Evolutionary conservation across 2,888 invertebrate species (phyloP).

Genomic region (Carterocephalus palaemon): DNA sequence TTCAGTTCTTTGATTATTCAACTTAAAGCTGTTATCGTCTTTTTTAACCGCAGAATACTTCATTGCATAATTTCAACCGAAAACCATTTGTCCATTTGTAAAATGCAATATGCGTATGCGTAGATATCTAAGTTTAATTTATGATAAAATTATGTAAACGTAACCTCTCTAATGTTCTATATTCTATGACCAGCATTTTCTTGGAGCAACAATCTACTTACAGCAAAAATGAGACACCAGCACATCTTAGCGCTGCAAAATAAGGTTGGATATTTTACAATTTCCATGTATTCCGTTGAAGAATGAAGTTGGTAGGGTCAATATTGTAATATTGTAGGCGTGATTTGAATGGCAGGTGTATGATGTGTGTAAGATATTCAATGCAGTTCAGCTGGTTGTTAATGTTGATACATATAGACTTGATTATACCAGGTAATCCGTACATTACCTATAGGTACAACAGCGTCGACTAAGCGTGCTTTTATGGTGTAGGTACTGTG

Average conservation of each 20-base stretch:
- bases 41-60: no score
- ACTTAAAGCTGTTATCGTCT: no score
- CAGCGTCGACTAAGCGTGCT: no score
- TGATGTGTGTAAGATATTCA: constrained; percentile 35
- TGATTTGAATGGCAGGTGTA: constrained; percentile 68
- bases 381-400: constrained; percentile 42
- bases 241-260: constrained; percentile 9
- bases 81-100: no score
- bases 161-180: not conserved
- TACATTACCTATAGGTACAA: constrained; percentile 23
- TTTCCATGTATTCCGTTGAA: not conserved
- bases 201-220: constrained; percentile 7
- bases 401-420: constrained; percentile 46
- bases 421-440: constrained; percentile 25
- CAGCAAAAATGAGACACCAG: constrained; percentile 12
- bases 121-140: no score
- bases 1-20: no score
- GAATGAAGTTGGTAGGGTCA: constrained; percentile 12
- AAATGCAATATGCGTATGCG: no score
- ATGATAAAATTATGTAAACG: no score
- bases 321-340: constrained; percentile 46
- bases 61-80: no score
- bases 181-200: constrained; percentile 19
- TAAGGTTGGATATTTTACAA: constrained; percentile 10
- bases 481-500: no score